A percentile compares a stretch with the other conserved stretches of the same genome.
These are phyloP conservation scores for Thelaira solivaga DNA, from an alignment of 2,888 invertebrate species.

Conservation along the genomic window DNA sequence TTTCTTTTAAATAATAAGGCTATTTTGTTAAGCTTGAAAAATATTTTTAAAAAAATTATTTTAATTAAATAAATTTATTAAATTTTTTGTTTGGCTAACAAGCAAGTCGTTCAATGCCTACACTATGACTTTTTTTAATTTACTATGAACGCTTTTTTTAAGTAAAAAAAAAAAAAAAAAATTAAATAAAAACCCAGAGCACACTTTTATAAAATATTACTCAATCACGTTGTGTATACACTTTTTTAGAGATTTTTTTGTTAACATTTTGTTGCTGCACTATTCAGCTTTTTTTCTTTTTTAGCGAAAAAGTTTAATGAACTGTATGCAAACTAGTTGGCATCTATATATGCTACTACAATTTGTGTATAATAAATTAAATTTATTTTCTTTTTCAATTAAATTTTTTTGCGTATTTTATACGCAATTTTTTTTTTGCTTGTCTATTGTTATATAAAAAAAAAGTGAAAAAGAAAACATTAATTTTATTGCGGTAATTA, in stretches of 20 bases:
- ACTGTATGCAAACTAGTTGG: constrained; percentile 54
- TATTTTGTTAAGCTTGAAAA: too few relatives aligned
- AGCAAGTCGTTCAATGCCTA: neutral
- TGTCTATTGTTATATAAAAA: constrained; percentile 1
- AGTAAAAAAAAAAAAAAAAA: too few relatives aligned
- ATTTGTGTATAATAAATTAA: neutral
- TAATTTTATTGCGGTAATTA: constrained; percentile 9
- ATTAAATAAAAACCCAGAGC: neutral
- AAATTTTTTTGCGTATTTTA: neutral
- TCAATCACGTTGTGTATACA: constrained; percentile 47
- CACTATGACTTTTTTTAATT: neutral
- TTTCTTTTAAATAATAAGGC: too few relatives aligned
- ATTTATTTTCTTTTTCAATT: neutral
- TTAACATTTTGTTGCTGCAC: constrained; percentile 15
- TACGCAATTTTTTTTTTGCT: constrained; percentile 8
- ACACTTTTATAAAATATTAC: constrained; percentile 40
- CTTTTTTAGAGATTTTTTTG: constrained; percentile 21
- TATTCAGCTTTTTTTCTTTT: neutral
- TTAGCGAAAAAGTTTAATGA: constrained; percentile 54
- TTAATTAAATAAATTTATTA: too few relatives aligned
- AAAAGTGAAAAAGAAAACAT: neutral
- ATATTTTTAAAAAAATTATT: too few relatives aligned
- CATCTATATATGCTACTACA: constrained; percentile 15
- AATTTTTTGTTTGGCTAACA: too few relatives aligned
- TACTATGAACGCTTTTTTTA: neutral